phyloP scores from a whole-genome alignment of 2,113 vertebrate species.

The Passer domesticus region DNA sequence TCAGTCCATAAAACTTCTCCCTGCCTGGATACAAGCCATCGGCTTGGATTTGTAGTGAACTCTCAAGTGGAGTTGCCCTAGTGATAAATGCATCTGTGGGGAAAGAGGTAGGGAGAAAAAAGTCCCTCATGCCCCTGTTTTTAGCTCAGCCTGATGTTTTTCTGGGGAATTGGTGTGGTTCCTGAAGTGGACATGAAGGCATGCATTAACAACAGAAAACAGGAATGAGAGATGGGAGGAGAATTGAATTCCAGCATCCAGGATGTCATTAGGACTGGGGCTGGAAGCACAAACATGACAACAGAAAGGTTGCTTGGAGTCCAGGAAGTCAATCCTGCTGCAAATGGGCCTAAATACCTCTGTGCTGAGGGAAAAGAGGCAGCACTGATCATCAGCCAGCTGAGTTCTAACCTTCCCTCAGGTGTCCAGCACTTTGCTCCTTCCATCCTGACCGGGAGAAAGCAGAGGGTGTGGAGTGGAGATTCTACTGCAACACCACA shows the following conservation, averaged over 20 bases:
- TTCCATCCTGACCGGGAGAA: neutral
- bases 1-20: constrained; percentile 56
- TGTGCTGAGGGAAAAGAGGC: neutral
- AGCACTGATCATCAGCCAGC: neutral
- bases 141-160: neutral
- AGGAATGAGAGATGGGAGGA: neutral
- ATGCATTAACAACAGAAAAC: neutral
- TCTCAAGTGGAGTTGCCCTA: constrained; percentile 16
- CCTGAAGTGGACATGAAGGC: neutral
- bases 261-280: neutral
- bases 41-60: constrained; percentile 33
- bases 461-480: neutral
- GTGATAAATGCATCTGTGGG: constrained; percentile 40
- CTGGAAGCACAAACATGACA: neutral
- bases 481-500: neutral
- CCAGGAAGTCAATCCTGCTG: neutral
- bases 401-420: neutral
- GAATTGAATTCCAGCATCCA: neutral
- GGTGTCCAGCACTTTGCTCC: neutral
- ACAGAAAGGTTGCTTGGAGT: neutral
- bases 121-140: neutral
- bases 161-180: neutral
- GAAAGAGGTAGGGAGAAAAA: neutral
- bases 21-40: constrained; percentile 37
- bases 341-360: neutral